phyloP scores from a whole-genome alignment of 2,797 vertebrate species.

The Tachyglossus aculeatus region DNA sequence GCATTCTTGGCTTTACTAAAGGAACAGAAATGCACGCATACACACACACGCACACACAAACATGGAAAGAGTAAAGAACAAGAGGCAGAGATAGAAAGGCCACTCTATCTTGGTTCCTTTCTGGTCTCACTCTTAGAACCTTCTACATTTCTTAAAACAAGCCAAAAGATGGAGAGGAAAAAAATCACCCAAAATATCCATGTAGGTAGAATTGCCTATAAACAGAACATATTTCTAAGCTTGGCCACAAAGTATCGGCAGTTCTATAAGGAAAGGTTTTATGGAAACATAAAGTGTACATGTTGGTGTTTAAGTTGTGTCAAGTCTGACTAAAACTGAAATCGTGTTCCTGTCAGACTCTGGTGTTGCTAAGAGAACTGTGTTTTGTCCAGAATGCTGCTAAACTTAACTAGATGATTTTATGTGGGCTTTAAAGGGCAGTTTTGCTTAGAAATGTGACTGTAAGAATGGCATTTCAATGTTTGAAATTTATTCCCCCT shows the following conservation, averaged over 20 bases:
- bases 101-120: too few relatives aligned
- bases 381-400: not conserved
- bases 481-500: not conserved
- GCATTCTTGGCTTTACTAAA: too few relatives aligned
- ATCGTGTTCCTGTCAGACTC: not conserved
- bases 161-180: not conserved
- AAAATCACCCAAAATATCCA: rapidly evolving
- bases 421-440: conserved; percentile 20
- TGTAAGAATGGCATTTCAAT: conserved; percentile 20
- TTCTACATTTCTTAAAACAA: too few relatives aligned
- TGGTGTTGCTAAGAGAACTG: not conserved
- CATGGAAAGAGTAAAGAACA: too few relatives aligned
- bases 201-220: not conserved
- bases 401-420: not conserved
- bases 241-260: not conserved
- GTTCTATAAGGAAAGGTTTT: not conserved
- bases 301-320: not conserved
- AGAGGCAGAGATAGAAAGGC: too few relatives aligned
- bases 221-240: not conserved
- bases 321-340: not conserved
- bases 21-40: too few relatives aligned
- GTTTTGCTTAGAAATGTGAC: conserved; percentile 20
- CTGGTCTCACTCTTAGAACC: too few relatives aligned
- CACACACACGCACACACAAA: too few relatives aligned
- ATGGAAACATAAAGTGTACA: not conserved